Evolutionary conservation across 2,113 vertebrate species (phyloP).

Genomic region (Mionectes macconnelli): DNA sequence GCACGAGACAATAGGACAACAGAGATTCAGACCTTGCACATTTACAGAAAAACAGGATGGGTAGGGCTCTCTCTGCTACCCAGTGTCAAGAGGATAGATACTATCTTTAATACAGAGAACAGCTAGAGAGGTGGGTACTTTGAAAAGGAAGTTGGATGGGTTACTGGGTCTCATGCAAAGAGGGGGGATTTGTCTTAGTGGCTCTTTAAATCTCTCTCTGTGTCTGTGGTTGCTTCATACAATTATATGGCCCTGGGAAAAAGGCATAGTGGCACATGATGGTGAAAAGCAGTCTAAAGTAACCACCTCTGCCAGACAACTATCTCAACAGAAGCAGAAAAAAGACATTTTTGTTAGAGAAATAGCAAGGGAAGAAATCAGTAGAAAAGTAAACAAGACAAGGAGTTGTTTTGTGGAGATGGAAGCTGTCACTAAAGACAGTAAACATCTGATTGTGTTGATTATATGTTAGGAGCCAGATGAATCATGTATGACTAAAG

Average conservation of each 20-base stretch:
- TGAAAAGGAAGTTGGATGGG: neutral
- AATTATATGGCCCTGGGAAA: neutral
- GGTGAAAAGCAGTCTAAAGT: neutral
- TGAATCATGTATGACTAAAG: constrained; percentile 39
- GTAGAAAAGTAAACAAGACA: neutral
- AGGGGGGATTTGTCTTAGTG: neutral
- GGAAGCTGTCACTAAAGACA: constrained; percentile 27
- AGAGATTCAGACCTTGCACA: neutral
- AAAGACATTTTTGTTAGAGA: neutral
- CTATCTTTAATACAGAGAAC: neutral
- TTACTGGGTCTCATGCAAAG: neutral
- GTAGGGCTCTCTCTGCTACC: constrained; percentile 5
- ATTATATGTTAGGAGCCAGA: neutral
- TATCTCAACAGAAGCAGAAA: neutral
- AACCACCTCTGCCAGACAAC: neutral
- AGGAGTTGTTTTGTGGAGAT: neutral
- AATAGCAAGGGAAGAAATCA: neutral
- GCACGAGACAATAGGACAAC: neutral
- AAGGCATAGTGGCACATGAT: neutral
- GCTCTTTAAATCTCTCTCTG: neutral
- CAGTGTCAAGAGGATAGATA: neutral
- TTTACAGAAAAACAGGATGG: constrained; percentile 52
- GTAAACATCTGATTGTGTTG: constrained; percentile 14
- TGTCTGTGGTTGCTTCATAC: neutral
- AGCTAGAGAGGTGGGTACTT: neutral